These are phyloP conservation scores for Drosophila yakuba DNA, from an alignment of 1,140 invertebrate genomes.

Conservation along the genomic window DNA sequence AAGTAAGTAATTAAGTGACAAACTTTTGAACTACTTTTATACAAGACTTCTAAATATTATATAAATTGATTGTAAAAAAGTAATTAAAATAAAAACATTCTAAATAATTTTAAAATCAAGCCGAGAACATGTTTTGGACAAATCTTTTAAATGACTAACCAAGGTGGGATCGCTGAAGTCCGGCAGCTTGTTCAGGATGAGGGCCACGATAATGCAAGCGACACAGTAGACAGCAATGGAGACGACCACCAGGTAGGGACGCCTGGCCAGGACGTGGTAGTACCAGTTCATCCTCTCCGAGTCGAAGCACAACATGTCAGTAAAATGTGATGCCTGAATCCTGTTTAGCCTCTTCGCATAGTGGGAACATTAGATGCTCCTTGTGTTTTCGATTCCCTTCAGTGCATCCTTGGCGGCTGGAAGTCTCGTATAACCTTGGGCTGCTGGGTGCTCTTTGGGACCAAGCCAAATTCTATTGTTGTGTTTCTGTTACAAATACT, in stretches of 20 bases:
- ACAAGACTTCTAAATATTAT: too few relatives aligned
- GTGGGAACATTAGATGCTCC: slow-evolving; percentile 4
- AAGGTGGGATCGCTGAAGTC: slow-evolving; percentile 92
- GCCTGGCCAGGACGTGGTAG: slow-evolving; percentile 89
- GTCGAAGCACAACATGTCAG: slow-evolving; percentile 68
- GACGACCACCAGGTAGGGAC: slow-evolving; percentile 90
- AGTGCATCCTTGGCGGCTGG: slow-evolving; percentile 13
- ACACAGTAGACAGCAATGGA: slow-evolving; percentile 89
- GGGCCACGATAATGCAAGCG: slow-evolving; percentile 89
- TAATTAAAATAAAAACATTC: too few relatives aligned
- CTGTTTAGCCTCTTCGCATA: slow-evolving; percentile 28
- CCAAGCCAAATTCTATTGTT: slow-evolving; percentile 53
- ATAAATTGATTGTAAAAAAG: too few relatives aligned
- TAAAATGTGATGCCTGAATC: neutral
- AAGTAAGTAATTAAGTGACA: too few relatives aligned
- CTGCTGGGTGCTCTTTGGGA: slow-evolving; percentile 30
- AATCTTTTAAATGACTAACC: slow-evolving; percentile 80
- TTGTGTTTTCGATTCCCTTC: neutral
- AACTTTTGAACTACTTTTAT: too few relatives aligned
- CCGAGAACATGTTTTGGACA: too few relatives aligned
- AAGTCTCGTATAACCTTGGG: slow-evolving; percentile 52
- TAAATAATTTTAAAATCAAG: too few relatives aligned
- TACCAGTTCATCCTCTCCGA: slow-evolving; percentile 86
- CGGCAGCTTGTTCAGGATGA: slow-evolving; percentile 89
- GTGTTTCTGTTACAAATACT: slow-evolving; percentile 72